Evolutionary conservation across 2,113 vertebrate genomes (phyloP).

Genomic region (Archocentrus centrarchus): DNA sequence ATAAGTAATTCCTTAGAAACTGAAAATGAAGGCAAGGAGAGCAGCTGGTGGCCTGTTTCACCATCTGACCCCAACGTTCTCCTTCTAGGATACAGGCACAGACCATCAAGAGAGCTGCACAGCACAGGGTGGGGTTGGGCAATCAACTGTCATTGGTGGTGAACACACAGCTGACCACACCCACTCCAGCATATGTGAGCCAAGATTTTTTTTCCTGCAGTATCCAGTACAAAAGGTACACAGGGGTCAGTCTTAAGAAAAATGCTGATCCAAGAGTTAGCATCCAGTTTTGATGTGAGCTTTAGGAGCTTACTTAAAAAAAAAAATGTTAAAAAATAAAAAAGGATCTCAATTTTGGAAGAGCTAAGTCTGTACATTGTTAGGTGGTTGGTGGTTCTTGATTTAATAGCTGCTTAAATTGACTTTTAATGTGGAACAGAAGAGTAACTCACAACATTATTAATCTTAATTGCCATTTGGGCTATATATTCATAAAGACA

Average conservation of each 20-base stretch:
- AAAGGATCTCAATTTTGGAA: background rate
- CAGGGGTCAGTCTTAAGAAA: constrained; percentile 13
- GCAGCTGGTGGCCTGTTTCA: constrained; percentile 71
- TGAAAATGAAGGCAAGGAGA: constrained; percentile 39
- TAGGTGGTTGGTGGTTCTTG: background rate
- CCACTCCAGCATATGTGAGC: constrained; percentile 37
- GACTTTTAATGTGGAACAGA: no score
- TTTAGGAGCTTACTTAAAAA: background rate
- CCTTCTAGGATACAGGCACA: constrained; percentile 39
- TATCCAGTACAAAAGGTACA: constrained; percentile 7
- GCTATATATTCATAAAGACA: background rate
- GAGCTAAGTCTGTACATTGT: background rate
- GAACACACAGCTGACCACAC: constrained; percentile 57
- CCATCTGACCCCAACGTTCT: constrained; percentile 73
- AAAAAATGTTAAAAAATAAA: no score
- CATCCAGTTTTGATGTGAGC: background rate
- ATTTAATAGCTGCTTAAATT: background rate
- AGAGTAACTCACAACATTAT: background rate
- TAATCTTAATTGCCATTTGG: background rate
- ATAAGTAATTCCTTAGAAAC: constrained; percentile 15
- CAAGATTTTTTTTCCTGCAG: constrained; percentile 31
- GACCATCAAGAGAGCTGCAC: constrained; percentile 21
- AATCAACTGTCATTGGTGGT: constrained; percentile 39
- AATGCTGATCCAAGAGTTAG: constrained; percentile 7
- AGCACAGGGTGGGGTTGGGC: constrained; percentile 21